These are phyloP conservation scores for Dynastes tityus DNA, from an alignment of 2,888 invertebrate species.

Conservation along the genomic window DNA sequence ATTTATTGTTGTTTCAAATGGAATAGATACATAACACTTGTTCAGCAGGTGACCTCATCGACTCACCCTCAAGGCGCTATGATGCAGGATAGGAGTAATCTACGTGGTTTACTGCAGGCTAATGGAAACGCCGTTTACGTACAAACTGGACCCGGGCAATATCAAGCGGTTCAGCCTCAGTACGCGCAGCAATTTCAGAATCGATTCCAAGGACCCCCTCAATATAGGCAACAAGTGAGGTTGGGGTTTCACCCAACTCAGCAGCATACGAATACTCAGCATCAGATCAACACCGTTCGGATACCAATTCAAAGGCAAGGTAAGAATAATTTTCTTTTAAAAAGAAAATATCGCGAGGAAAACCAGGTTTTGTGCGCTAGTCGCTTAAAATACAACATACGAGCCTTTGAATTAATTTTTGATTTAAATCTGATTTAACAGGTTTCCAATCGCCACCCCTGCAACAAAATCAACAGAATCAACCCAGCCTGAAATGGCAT, in stretches of 20 bases:
- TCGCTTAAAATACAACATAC: too few relatives aligned
- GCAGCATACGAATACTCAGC: slow-evolving; percentile 60
- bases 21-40: background rate
- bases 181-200: slow-evolving; percentile 67
- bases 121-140: slow-evolving; percentile 67
- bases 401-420: too few relatives aligned
- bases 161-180: slow-evolving; percentile 69
- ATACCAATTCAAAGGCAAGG: slow-evolving; percentile 58
- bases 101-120: slow-evolving; percentile 69
- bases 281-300: slow-evolving; percentile 56
- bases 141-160: slow-evolving; percentile 69
- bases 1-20: background rate
- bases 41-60: slow-evolving; percentile 72
- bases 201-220: slow-evolving; percentile 60
- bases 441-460: slow-evolving; percentile 62
- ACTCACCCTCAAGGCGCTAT: slow-evolving; percentile 75
- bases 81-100: slow-evolving; percentile 67
- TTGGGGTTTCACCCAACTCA: slow-evolving; percentile 58
- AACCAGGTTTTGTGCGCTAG: background rate
- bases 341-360: too few relatives aligned
- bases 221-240: slow-evolving; percentile 64
- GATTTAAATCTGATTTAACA: background rate
- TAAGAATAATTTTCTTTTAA: background rate
- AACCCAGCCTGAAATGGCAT: slow-evolving; percentile 80
- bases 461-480: slow-evolving; percentile 63